A percentile compares a stretch with the other conserved stretches of the same genome.
Conservation (phyloP, 1,140 invertebrate species). For the Amphibalanus amphitrite region DNA sequence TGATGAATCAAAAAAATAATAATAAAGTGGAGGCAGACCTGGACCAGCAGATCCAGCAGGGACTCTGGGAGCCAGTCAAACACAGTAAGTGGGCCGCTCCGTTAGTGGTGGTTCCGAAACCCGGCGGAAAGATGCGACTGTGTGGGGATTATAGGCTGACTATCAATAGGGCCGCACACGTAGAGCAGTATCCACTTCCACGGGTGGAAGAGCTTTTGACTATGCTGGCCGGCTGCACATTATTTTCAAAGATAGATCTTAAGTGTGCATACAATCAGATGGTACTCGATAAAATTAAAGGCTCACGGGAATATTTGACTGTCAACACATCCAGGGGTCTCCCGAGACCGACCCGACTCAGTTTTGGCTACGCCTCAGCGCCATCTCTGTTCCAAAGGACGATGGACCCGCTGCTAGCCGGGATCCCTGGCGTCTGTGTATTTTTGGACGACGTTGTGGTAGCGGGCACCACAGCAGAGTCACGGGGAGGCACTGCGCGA, state of each 20-base stretch:
- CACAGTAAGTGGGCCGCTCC: not conserved
- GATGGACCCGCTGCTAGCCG: not conserved
- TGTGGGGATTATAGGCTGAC: not conserved
- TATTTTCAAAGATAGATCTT: not conserved
- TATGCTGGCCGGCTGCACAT: not conserved
- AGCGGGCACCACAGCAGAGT: not conserved
- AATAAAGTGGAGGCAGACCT: not conserved
- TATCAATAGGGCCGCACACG: not conserved
- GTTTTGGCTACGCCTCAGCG: not conserved
- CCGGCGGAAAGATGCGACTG: not conserved
- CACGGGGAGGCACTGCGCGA: not conserved
- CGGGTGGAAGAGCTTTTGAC: not conserved
- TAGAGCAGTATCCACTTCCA: not conserved
- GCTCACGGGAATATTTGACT: not conserved
- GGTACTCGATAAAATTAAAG: not conserved
- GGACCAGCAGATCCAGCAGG: not conserved
- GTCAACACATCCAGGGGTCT: not conserved
- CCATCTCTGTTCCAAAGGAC: not conserved
- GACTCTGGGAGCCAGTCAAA: not conserved
- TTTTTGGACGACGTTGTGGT: not conserved
- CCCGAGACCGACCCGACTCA: not conserved
- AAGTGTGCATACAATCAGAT: not conserved
- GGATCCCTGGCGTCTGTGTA: not conserved
- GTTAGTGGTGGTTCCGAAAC: not conserved
- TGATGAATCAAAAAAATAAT: too few relatives aligned